Conservation (phyloP, 2,113 vertebrate genomes). For the Struthidea cinerea region DNA sequence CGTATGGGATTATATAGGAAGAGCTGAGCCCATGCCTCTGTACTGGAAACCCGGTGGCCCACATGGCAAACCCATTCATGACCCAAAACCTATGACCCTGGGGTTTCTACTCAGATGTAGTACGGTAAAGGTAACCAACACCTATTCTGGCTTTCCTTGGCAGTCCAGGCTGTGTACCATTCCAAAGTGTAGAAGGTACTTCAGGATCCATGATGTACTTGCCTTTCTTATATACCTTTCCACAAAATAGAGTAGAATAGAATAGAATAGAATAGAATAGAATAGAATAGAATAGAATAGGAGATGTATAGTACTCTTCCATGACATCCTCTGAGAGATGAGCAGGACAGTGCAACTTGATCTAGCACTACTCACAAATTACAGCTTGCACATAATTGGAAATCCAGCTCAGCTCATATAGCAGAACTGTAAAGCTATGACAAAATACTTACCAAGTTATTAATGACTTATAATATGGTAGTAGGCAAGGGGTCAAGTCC, state of each 20-base stretch:
- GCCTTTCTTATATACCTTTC: not conserved
- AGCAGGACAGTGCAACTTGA: not conserved
- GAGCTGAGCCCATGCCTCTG: not conserved
- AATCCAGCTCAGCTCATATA: not conserved
- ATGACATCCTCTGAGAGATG: not conserved
- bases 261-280: not conserved
- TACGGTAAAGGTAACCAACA: not conserved
- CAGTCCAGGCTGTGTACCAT: not conserved
- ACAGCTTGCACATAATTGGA: not conserved
- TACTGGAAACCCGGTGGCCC: not conserved
- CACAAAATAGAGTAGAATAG: fast-evolving
- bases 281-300: not conserved
- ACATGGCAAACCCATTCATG: not conserved
- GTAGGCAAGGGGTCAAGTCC: not conserved
- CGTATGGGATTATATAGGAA: not conserved
- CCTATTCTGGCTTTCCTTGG: not conserved
- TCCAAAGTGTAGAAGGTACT: not conserved
- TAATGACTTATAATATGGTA: not conserved
- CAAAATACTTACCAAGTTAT: not conserved
- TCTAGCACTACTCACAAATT: not conserved
- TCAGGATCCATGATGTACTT: not conserved
- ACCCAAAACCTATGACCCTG: not conserved
- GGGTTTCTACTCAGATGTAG: not conserved
- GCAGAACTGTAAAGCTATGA: not conserved
- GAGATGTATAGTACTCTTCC: not conserved